These are phyloP conservation scores for Hoplostethus atlanticus DNA, from an alignment of 2,797 vertebrate species.

Conservation along the genomic window DNA sequence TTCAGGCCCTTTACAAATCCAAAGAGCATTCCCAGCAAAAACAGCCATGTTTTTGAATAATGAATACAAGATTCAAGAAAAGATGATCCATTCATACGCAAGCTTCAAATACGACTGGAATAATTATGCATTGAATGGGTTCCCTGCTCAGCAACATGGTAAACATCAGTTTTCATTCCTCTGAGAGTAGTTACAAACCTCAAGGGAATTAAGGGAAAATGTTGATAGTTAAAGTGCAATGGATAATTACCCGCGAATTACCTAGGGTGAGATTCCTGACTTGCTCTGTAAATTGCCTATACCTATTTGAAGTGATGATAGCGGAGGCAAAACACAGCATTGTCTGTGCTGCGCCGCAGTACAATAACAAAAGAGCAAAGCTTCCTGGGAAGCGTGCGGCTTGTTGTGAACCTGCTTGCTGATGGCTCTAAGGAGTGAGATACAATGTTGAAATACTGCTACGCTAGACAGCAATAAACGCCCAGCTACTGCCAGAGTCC, in stretches of 20 bases:
- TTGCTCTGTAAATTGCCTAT: constrained; percentile 25
- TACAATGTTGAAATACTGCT: constrained; percentile 81
- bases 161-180: constrained; percentile 49
- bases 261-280: constrained; percentile 22
- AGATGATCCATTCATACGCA: constrained; percentile 49
- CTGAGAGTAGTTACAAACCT: constrained; percentile 39
- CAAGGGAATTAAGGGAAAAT: constrained; percentile 39
- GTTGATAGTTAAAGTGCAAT: constrained; percentile 45
- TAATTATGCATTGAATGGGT: constrained; percentile 52
- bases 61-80: constrained; percentile 40
- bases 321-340: constrained; percentile 14
- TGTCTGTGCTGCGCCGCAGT: constrained; percentile 13
- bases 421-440: constrained; percentile 74
- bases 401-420: constrained; percentile 49
- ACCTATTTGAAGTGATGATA: constrained; percentile 41
- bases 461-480: constrained; percentile 81
- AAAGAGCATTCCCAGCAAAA: constrained; percentile 40
- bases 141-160: constrained; percentile 27
- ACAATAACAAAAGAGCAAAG: constrained; percentile 32
- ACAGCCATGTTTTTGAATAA: constrained; percentile 56
- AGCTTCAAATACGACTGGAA: constrained; percentile 32
- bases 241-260: constrained; percentile 66
- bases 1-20: constrained; percentile 42
- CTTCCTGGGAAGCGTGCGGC: constrained; percentile 46
- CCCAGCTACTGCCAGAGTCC: constrained; percentile 75